These are phyloP conservation scores for Tragelaphus imberbis DNA, from an alignment of 2,113 vertebrate genomes.

Conservation along the genomic window DNA sequence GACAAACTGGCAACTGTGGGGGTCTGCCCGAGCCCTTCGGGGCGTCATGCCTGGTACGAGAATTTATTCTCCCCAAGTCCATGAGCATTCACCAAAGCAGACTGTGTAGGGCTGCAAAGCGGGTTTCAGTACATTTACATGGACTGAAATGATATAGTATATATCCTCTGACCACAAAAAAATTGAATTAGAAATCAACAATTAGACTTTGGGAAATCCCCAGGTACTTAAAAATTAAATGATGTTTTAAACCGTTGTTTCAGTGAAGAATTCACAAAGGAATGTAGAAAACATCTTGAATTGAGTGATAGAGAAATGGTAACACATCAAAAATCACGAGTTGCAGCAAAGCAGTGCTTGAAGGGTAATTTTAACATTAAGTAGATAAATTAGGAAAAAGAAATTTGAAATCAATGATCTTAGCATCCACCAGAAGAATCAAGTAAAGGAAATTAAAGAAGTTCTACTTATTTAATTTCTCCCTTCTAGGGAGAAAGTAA, in stretches of 20 bases:
- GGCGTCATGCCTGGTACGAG: no score
- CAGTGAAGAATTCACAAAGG: not conserved
- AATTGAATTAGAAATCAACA: not conserved
- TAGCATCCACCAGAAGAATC: not conserved
- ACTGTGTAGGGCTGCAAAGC: fast-evolving
- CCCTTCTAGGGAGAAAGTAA: no score
- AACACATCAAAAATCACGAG: no score
- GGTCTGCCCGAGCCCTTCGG: not conserved
- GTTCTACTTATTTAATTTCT: no score
- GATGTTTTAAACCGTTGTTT: not conserved
- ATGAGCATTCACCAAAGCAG: not conserved
- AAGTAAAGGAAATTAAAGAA: not conserved
- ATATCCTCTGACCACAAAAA: not conserved
- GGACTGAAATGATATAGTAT: not conserved
- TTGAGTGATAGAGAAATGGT: not conserved
- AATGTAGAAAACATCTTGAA: not conserved
- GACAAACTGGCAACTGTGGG: fast-evolving
- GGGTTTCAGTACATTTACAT: not conserved
- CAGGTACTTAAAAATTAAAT: not conserved
- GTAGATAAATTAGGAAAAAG: not conserved
- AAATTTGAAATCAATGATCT: not conserved
- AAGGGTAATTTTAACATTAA: not conserved
- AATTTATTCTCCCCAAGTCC: not conserved
- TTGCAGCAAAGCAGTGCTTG: not conserved
- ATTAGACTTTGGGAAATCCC: not conserved